Base-by-base conservation (phyloP, 2,113 vertebrate species). In the Sebastes schlegelii region DNA sequence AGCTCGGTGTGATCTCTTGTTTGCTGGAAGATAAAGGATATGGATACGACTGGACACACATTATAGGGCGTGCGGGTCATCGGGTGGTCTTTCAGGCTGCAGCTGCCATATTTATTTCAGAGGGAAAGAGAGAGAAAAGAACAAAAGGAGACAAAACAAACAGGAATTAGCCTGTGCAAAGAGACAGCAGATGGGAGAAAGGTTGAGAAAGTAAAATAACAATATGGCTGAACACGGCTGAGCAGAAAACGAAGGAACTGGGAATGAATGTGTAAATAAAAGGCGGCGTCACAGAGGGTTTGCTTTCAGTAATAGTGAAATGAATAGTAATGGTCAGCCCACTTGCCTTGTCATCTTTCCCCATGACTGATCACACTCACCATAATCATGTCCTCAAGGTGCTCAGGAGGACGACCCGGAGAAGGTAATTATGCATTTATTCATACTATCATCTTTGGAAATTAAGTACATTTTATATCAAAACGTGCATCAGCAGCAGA, bases 81-180 rank as follows among this genome's bases (percentile, higher is more conserved):
- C 75, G 74, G 82, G 80, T 83, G 84, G 80, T 82, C 66, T 72
- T 79, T 77, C 46, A 73, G 52, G 71, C 68, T 42, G 65, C 67
- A 76, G 81, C 83, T 77, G 78, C 78, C 75, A 82, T 79, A 52
- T 84, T 86, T 84, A 85, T 82, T 83, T 86, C 54, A 71, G 23
- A 71, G 62, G n/a, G 45, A 54, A 67, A 11, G 19, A 69, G 58
- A 70, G 58, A 70, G 21, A 49, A 52, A 48, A 68, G 1, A 57
- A 60, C 12, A 68, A 72, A 64, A 55, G 5, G 34, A 3, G 1
- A 70, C 34, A 52, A 57, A 61, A 43, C 5, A 70, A 63, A 55
- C 42, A 77, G 43, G 40, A 55, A 64, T 75, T 54, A 66, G 58
- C 8, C 12, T 51, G 63, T 43, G 68, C 68, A 80, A 80, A 85